These are phyloP conservation scores for Rhizoglyphus robini DNA, from an alignment of 1,140 invertebrate genomes.

Conservation along the genomic window DNA sequence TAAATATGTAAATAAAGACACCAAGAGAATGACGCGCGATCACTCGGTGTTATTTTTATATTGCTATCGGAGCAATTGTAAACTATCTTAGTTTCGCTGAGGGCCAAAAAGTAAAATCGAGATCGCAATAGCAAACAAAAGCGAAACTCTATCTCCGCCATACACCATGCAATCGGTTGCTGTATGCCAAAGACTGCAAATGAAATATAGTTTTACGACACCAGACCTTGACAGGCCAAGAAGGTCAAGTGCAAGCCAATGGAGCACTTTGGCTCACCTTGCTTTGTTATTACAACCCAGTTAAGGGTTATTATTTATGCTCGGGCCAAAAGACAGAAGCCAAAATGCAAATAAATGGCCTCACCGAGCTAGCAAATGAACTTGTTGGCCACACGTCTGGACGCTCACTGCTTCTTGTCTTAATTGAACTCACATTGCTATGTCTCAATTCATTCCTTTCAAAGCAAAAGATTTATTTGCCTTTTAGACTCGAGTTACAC, in stretches of 20 bases:
- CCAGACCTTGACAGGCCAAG: not conserved
- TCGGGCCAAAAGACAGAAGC: not conserved
- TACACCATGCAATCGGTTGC: not conserved
- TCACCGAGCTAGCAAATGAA: not conserved
- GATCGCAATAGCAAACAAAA: slow-evolving; percentile 13
- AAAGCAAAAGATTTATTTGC: slow-evolving; percentile 8
- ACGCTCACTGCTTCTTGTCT: slow-evolving; percentile 3
- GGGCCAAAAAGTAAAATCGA: no score
- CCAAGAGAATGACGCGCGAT: no score
- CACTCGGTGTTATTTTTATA: no score
- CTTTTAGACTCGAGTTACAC: not conserved
- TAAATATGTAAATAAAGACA: no score
- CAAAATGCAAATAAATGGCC: not conserved
- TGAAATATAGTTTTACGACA: slow-evolving; percentile 10
- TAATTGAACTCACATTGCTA: not conserved
- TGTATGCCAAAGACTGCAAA: not conserved
- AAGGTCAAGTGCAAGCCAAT: not conserved
- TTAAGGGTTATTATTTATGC: not conserved
- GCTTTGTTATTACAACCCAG: no score
- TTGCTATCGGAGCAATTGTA: no score
- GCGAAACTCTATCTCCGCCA: not conserved
- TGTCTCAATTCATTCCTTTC: not conserved
- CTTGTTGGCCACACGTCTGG: not conserved
- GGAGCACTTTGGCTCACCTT: not conserved
- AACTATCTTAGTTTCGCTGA: no score